phyloP scores from a whole-genome alignment of 92 coral and sea anemone species.

The Epizoanthus stellaris region DNA sequence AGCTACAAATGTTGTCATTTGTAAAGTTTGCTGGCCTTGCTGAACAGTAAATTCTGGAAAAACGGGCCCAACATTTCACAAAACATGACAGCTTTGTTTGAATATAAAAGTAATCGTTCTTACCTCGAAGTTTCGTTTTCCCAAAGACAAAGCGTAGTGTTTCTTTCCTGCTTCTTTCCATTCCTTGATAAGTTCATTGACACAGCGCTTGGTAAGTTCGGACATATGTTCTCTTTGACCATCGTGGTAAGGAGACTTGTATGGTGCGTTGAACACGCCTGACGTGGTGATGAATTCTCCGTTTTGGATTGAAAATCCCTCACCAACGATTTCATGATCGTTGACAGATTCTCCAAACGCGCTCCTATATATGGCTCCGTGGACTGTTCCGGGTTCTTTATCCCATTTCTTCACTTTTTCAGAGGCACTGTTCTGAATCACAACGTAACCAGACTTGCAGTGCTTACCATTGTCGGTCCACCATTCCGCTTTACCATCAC shows the following conservation, averaged over 20 bases:
- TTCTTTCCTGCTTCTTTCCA: slow-evolving; percentile 14
- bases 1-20: no score
- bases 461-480: slow-evolving; percentile 53
- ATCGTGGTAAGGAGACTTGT: slow-evolving; percentile 6
- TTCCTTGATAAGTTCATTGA: background rate
- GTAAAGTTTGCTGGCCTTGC: no score
- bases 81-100: no score
- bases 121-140: background rate
- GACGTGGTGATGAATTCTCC: slow-evolving; percentile 23
- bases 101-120: no score
- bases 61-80: no score
- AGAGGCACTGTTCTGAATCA: slow-evolving; percentile 46
- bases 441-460: slow-evolving; percentile 59
- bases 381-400: slow-evolving; percentile 52
- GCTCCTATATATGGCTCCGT: slow-evolving; percentile 47
- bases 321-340: slow-evolving; percentile 27
- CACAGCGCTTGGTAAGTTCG: slow-evolving; percentile 16
- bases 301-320: slow-evolving; percentile 29
- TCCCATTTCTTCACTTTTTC: slow-evolving; percentile 12
- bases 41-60: no score
- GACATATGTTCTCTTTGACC: background rate
- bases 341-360: slow-evolving; percentile 43
- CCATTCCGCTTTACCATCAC: slow-evolving; percentile 52
- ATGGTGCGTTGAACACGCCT: slow-evolving; percentile 37
- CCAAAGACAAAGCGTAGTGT: no score